Evolutionary conservation across 2,888 invertebrate species (phyloP).

Genomic region (Pristionchus fissidentatus): DNA sequence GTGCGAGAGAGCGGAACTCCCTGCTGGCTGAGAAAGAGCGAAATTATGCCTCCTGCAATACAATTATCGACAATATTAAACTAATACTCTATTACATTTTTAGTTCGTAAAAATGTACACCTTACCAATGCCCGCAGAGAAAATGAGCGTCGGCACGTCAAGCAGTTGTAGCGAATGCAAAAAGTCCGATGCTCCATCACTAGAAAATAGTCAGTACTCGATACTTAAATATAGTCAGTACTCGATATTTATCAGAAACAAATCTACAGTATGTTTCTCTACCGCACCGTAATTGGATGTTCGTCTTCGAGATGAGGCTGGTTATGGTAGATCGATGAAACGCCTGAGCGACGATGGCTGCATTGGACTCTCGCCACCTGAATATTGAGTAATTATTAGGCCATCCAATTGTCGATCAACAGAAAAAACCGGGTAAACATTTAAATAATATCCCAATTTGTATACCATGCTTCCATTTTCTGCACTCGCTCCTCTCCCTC

Average conservation of each 20-base stretch:
- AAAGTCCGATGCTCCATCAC: neutral
- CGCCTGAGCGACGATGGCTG: neutral
- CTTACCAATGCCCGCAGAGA: constrained; percentile 1
- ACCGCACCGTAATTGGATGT: constrained; percentile 2
- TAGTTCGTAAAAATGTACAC: too few relatives aligned
- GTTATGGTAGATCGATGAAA: neutral
- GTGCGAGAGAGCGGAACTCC: neutral
- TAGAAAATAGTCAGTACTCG: neutral
- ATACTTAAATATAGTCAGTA: neutral
- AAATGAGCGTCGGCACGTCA: neutral
- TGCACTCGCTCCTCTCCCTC: neutral
- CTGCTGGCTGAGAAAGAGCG: neutral
- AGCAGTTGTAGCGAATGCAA: neutral
- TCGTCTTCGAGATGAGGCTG: neutral
- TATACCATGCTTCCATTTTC: constrained; percentile 14
- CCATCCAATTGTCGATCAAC: neutral
- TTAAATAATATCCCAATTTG: neutral
- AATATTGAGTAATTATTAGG: neutral
- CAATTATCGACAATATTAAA: neutral
- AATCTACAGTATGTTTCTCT: too few relatives aligned
- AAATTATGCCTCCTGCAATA: neutral
- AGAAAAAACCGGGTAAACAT: neutral
- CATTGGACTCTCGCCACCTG: constrained; percentile 14
- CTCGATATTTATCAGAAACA: too few relatives aligned
- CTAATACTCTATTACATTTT: too few relatives aligned